These are phyloP conservation scores for Argyresthia albistria DNA, from an alignment of 2,888 invertebrate genomes.

Conservation along the genomic window DNA sequence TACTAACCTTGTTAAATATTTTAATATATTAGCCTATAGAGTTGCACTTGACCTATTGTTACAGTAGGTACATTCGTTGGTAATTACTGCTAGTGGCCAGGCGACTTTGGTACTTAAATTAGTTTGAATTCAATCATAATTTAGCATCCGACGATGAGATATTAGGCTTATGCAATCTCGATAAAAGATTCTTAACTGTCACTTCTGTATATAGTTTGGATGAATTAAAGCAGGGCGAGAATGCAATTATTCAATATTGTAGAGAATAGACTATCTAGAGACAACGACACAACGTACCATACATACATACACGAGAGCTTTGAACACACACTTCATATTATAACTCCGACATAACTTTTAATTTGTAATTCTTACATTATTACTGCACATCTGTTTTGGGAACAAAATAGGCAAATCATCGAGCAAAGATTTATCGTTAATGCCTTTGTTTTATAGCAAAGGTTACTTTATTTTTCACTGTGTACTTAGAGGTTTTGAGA, in stretches of 20 bases:
- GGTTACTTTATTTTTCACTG: not conserved
- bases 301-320: slow-evolving; percentile 60
- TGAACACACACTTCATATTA: slow-evolving; percentile 29
- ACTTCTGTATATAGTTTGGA: not conserved
- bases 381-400: slow-evolving; percentile 1
- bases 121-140: not conserved
- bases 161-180: no score
- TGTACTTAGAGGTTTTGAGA: not conserved
- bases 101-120: not conserved
- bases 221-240: not conserved
- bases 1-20: slow-evolving; percentile 42
- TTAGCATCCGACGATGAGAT: no score
- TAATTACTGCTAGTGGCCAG: not conserved
- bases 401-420: not conserved
- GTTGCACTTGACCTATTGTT: slow-evolving; percentile 43
- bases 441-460: not conserved
- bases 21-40: slow-evolving; percentile 35
- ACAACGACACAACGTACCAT: slow-evolving; percentile 58
- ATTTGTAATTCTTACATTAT: not conserved
- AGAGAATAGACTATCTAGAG: slow-evolving; percentile 43
- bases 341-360: slow-evolving; percentile 8
- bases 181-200: no score
- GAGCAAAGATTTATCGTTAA: not conserved
- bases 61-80: slow-evolving; percentile 9
- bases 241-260: slow-evolving; percentile 7